These are phyloP conservation scores for Origma solitaria DNA, from an alignment of 2,113 vertebrate species.

Conservation along the genomic window DNA sequence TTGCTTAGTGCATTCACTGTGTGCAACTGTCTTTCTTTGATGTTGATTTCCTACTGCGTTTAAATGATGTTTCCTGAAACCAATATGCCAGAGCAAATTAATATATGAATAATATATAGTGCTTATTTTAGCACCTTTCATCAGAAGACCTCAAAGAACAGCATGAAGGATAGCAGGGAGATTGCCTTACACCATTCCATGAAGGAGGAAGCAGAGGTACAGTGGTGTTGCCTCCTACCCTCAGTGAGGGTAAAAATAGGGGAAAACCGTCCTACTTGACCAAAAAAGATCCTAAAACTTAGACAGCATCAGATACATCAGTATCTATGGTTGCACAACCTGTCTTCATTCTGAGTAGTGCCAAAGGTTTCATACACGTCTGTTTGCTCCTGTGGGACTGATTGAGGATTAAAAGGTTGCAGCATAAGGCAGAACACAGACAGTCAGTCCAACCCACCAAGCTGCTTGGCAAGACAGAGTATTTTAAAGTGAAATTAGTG, in stretches of 20 bases:
- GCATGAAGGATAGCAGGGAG: not conserved
- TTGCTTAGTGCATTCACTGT: not conserved
- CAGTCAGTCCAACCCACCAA: not conserved
- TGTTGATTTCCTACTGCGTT: conserved; percentile 27
- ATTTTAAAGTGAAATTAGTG: not conserved
- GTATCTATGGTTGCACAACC: not conserved
- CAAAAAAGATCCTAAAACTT: not conserved
- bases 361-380: not conserved
- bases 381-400: not conserved
- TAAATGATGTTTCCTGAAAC: conserved; percentile 46
- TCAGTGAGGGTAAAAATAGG: not conserved
- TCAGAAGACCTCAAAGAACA: not conserved
- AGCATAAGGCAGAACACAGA: not conserved
- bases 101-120: conserved; percentile 47
- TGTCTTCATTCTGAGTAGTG: not conserved
- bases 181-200: not conserved
- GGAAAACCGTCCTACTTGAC: not conserved
- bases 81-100: conserved; percentile 21
- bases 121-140: conserved; percentile 28
- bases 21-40: conserved; percentile 22
- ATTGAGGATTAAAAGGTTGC: not conserved
- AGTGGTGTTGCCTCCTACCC: not conserved
- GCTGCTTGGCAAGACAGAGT: not conserved
- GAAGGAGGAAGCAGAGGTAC: not conserved
- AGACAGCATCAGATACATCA: not conserved